These are phyloP conservation scores for Sclerodermus sp. DNA, from an alignment of 2,888 invertebrate genomes.

Conservation along the genomic window DNA sequence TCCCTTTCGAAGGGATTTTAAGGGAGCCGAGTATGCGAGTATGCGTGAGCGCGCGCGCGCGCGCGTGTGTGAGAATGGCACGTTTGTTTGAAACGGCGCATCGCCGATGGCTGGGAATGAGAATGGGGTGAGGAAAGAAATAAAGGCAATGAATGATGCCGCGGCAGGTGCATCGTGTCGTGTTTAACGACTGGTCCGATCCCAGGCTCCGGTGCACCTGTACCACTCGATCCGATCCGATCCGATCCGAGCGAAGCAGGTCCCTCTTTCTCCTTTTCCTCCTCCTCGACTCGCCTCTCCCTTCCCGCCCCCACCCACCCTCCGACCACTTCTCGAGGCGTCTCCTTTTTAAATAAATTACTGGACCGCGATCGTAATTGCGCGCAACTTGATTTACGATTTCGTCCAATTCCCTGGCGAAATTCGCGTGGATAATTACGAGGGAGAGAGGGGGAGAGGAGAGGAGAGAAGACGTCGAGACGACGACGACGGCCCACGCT, in stretches of 20 bases:
- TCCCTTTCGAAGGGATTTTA: too few relatives aligned
- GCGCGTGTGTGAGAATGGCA: constrained; percentile 16
- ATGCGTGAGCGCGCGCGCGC: too few relatives aligned
- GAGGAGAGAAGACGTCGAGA: too few relatives aligned
- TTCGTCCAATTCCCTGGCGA: background rate
- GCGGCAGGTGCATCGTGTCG: constrained; percentile 43
- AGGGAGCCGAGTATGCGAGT: too few relatives aligned
- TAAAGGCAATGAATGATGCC: constrained; percentile 45
- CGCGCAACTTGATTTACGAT: constrained; percentile 13
- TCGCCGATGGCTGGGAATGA: constrained; percentile 18
- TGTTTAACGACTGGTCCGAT: constrained; percentile 43
- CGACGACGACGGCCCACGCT: too few relatives aligned
- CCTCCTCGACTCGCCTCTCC: constrained; percentile 4
- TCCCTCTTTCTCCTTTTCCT: background rate
- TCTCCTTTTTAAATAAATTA: too few relatives aligned
- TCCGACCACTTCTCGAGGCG: too few relatives aligned
- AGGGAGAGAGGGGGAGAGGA: too few relatives aligned
- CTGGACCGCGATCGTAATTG: too few relatives aligned
- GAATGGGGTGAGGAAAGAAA: constrained; percentile 21
- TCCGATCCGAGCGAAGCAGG: constrained; percentile 7
- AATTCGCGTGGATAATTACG: too few relatives aligned
- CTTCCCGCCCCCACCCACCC: too few relatives aligned
- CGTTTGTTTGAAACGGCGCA: constrained; percentile 20
- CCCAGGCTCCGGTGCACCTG: constrained; percentile 43
- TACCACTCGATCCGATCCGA: constrained; percentile 21